Percentiles rank a stretch among this genome's conserved stretches.
Evolutionary conservation across 2,888 invertebrate genomes (phyloP).

Genomic region (Chrysodeixis includens): DNA sequence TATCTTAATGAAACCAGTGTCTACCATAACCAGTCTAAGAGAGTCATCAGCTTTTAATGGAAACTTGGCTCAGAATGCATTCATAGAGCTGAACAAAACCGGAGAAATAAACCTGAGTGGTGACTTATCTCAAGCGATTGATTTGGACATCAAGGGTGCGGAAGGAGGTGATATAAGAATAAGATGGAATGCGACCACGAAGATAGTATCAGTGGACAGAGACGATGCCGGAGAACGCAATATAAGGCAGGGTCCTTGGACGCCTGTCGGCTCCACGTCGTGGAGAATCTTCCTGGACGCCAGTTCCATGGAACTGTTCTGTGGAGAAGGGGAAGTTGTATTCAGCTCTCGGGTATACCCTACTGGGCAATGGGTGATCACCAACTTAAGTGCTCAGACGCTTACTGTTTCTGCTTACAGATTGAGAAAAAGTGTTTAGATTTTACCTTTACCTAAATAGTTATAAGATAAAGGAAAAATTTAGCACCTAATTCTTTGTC

Average conservation of each 20-base stretch:
- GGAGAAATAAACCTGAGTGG: constrained; percentile 74
- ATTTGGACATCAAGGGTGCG: constrained; percentile 68
- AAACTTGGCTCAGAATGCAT: constrained; percentile 37
- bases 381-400: constrained; percentile 69
- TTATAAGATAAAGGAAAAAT: no score
- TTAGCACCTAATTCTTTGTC: no score
- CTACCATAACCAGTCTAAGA: constrained; percentile 70
- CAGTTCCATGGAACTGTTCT: constrained; percentile 82
- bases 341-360: constrained; percentile 80
- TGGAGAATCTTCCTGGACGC: constrained; percentile 81
- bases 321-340: constrained; percentile 83
- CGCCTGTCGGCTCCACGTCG: constrained; percentile 60
- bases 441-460: no score
- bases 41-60: constrained; percentile 54
- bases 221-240: no score
- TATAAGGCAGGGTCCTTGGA: constrained; percentile 79
- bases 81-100: constrained; percentile 63
- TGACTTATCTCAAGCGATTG: constrained; percentile 66
- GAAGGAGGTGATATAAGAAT: constrained; percentile 65
- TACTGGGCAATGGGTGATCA: constrained; percentile 76
- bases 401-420: constrained; percentile 68
- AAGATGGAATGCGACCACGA: constrained; percentile 66
- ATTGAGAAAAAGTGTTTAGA: constrained; percentile 68
- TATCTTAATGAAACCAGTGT: constrained; percentile 76
- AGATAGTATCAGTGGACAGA: constrained; percentile 73